A percentile compares a stretch with the other conserved stretches of the same genome.
Evolutionary conservation across 2,113 vertebrate genomes (phyloP).

Genomic region (Hepsetus odoe): DNA sequence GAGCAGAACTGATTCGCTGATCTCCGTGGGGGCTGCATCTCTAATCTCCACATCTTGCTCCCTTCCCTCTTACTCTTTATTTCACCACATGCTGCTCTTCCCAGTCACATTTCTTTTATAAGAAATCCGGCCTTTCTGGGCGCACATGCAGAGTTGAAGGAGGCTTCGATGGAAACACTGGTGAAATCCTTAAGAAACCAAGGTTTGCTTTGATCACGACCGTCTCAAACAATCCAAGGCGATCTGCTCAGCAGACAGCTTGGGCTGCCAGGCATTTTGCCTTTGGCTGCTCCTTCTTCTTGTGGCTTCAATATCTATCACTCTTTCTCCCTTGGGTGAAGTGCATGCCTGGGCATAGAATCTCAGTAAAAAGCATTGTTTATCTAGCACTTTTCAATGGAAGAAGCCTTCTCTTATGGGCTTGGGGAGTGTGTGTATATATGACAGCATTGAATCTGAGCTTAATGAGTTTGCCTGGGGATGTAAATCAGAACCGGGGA

Average conservation of each 20-base stretch:
- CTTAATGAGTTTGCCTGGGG: conserved; percentile 41
- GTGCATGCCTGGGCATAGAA: conserved; percentile 26
- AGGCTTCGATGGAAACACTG: conserved; percentile 32
- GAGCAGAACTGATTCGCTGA: conserved; percentile 50
- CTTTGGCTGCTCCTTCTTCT: conserved; percentile 19
- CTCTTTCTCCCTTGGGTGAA: conserved; percentile 23
- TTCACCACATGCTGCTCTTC: conserved; percentile 31
- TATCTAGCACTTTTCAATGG: conserved; percentile 28
- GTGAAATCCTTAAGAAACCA: conserved; percentile 43
- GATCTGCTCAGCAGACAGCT: conserved; percentile 33
- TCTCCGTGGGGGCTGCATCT: conserved; percentile 27
- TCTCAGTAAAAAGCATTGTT: conserved; percentile 28
- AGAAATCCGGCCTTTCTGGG: conserved; percentile 20
- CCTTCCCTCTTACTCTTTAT: conserved; percentile 12
- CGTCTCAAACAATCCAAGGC: conserved; percentile 31
- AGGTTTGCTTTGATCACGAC: conserved; percentile 36
- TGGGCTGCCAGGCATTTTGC: conserved; percentile 20
- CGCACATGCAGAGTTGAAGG: conserved; percentile 21
- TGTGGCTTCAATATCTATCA: conserved; percentile 35
- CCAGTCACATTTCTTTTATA: conserved; percentile 27
- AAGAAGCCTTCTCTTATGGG: conserved; percentile 16
- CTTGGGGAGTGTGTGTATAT: conserved; percentile 2
- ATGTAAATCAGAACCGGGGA: conserved; percentile 26
- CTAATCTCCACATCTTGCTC: conserved; percentile 43
- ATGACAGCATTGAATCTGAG: conserved; percentile 9